These are phyloP conservation scores for Psittacula derbiana DNA, from an alignment of 2,797 vertebrate species.

Conservation along the genomic window DNA sequence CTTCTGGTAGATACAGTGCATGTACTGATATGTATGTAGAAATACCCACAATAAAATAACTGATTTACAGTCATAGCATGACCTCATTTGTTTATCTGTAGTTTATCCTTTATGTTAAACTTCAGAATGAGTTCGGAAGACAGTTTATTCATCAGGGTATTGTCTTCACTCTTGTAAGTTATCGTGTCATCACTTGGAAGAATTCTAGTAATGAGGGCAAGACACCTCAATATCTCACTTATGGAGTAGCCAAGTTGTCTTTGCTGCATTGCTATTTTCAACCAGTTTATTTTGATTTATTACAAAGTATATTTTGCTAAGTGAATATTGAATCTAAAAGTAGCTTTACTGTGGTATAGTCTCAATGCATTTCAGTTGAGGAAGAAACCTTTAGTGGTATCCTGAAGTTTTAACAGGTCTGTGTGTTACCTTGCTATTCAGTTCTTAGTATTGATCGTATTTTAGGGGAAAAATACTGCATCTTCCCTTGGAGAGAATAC, in stretches of 20 bases:
- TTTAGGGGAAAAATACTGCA: neutral
- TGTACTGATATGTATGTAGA: neutral
- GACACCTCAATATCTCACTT: neutral
- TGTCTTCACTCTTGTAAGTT: neutral
- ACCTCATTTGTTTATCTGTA: neutral
- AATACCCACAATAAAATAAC: neutral
- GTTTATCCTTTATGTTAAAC: neutral
- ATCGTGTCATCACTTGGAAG: neutral
- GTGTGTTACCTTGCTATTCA: neutral
- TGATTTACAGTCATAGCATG: neutral
- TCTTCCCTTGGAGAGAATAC: neutral
- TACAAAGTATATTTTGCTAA: neutral
- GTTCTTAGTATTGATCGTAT: neutral
- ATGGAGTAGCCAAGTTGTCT: neutral
- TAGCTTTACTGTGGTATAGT: neutral
- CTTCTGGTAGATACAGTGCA: neutral
- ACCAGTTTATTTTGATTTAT: neutral
- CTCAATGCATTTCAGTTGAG: neutral
- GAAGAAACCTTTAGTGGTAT: neutral
- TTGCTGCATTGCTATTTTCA: neutral
- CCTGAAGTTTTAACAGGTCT: neutral
- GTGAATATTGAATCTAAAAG: neutral
- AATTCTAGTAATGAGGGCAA: neutral
- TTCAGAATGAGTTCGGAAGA: neutral
- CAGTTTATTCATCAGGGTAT: neutral